Conservation (phyloP, 2,113 vertebrate genomes). For the Psilopsiagon aymara region DNA sequence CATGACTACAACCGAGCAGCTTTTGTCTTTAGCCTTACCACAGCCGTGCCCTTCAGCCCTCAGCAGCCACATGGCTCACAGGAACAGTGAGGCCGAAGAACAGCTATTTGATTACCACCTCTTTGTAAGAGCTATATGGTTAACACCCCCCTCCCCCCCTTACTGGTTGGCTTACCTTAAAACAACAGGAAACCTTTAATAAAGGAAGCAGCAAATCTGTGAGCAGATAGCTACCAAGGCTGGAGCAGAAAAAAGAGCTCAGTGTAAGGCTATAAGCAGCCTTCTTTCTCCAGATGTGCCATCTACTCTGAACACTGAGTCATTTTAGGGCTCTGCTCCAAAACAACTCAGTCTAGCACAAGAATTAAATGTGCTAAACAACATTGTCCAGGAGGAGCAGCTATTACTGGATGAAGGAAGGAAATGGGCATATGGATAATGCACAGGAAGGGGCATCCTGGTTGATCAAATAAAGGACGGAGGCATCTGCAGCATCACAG, state of each 20-base stretch:
- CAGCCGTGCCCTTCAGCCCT: background rate
- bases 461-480: background rate
- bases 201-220: background rate
- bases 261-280: background rate
- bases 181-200: background rate
- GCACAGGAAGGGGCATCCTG: background rate
- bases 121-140: background rate
- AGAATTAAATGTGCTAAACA: background rate
- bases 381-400: background rate
- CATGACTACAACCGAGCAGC: accelerated
- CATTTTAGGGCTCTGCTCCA: background rate
- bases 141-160: background rate
- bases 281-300: background rate
- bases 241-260: background rate
- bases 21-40: background rate
- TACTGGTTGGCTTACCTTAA: background rate
- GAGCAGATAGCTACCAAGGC: background rate
- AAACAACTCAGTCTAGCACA: background rate
- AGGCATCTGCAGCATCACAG: background rate
- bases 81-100: background rate
- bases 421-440: background rate
- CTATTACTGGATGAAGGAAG: background rate
- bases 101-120: background rate
- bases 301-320: background rate
- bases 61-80: accelerated